These are phyloP conservation scores for Camponotus pennsylvanicus DNA, from an alignment of 1,140 invertebrate species.

Conservation along the genomic window DNA sequence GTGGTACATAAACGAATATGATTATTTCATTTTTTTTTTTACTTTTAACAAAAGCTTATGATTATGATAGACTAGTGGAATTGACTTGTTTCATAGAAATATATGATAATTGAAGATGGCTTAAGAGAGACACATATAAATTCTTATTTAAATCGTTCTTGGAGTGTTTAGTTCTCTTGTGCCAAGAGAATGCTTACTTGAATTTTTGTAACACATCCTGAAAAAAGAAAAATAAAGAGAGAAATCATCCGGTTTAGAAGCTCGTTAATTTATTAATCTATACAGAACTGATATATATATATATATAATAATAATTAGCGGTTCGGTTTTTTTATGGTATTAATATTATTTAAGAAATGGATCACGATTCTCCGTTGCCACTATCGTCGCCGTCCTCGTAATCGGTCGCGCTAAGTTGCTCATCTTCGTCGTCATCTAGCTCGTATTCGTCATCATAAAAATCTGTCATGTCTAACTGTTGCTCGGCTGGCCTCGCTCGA, in stretches of 20 bases:
- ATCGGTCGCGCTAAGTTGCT: constrained; percentile 88
- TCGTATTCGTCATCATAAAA: constrained; percentile 98
- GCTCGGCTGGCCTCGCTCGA: constrained; percentile 92
- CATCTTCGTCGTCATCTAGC: constrained; percentile 90
- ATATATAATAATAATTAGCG: constrained; percentile 66
- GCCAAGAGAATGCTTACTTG: constrained; percentile 39
- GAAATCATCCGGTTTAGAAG: constrained; percentile 79
- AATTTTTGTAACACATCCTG: constrained; percentile 62
- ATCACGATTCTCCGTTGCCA: constrained; percentile 91
- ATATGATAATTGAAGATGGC: constrained; percentile 21
- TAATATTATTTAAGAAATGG: constrained; percentile 79
- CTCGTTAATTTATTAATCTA: constrained; percentile 82
- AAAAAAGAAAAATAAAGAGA: constrained; percentile 59
- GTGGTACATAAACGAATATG: background rate
- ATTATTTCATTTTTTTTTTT: background rate
- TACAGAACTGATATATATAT: constrained; percentile 76
- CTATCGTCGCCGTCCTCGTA: constrained; percentile 93
- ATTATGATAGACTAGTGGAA: background rate
- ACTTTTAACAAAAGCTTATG: background rate
- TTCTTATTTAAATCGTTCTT: constrained; percentile 7
- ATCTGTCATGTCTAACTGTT: constrained; percentile 94
- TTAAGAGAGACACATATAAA: constrained; percentile 7
- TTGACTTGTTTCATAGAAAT: background rate
- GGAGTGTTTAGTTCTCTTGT: background rate
- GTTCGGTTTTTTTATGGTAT: constrained; percentile 57